Conservation (phyloP, 2,888 invertebrate species). For the Drosophila antonietae region DNA sequence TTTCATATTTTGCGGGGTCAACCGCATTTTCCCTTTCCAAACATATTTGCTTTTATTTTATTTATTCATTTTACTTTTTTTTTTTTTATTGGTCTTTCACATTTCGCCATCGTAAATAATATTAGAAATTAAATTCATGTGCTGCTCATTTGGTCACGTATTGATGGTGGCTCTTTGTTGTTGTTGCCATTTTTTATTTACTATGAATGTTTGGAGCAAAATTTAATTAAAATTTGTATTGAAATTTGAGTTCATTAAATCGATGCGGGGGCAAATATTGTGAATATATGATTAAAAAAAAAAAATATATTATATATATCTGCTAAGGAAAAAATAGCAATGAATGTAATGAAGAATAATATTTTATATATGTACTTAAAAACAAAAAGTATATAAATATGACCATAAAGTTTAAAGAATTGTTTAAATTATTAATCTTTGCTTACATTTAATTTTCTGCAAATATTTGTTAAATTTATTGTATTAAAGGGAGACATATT, state of each 20-base stretch:
- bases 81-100: background rate
- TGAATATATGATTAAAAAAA: background rate
- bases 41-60: background rate
- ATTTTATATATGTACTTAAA: too few species aligned
- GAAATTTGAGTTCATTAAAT: constrained; percentile 15
- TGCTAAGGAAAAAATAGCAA: too few species aligned
- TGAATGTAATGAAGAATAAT: too few species aligned
- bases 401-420: background rate
- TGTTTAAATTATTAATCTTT: background rate
- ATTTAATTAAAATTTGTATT: constrained; percentile 42
- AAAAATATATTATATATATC: background rate
- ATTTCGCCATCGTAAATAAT: constrained; percentile 55
- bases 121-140: constrained; percentile 62
- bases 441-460: background rate
- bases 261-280: background rate
- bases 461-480: background rate
- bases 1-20: constrained; percentile 6
- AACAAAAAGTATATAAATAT: background rate
- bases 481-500: background rate
- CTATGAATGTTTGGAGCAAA: background rate
- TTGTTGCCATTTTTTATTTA: constrained; percentile 1
- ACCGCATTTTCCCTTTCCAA: background rate
- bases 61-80: background rate
- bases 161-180: constrained; percentile 17
- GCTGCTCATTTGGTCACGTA: constrained; percentile 33